phyloP scores from a whole-genome alignment of 2,888 invertebrate species.

The Eupeodes latifasciatus region DNA sequence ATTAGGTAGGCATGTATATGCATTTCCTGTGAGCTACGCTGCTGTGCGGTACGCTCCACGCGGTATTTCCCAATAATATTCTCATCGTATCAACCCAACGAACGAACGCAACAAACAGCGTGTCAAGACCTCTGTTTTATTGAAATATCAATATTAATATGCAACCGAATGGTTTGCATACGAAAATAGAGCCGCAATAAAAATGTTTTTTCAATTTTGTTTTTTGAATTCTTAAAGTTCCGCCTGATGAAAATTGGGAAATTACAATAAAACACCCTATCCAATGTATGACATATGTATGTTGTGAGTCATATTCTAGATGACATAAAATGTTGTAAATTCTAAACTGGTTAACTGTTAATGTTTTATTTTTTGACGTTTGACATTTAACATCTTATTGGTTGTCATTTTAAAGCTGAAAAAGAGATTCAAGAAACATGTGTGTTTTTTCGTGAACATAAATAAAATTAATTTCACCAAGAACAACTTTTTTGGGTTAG shows the following conservation, averaged over 20 bases:
- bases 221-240: not conserved
- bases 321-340: conserved; percentile 50
- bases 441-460: not conserved
- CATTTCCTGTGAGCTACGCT: conserved; percentile 55
- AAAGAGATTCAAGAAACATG: conserved; percentile 10
- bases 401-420: conserved; percentile 7
- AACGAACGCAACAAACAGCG: not conserved
- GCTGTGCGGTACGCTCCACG: not conserved
- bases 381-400: conserved; percentile 55
- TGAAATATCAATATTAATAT: conserved; percentile 68
- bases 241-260: conserved; percentile 42
- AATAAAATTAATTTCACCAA: not conserved
- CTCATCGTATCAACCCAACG: not conserved
- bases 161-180: conserved; percentile 37
- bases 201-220: conserved; percentile 7
- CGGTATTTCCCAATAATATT: conserved; percentile 19
- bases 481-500: not conserved
- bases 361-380: conserved; percentile 26
- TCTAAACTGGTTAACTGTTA: conserved; percentile 47
- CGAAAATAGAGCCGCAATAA: conserved; percentile 27
- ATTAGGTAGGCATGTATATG: conserved; percentile 3
- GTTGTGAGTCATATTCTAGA: conserved; percentile 59
- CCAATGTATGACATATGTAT: conserved; percentile 47
- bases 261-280: conserved; percentile 7
- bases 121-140: conserved; percentile 39